Conservation (phyloP, 2,113 vertebrate genomes). For the Cyanistes caeruleus region DNA sequence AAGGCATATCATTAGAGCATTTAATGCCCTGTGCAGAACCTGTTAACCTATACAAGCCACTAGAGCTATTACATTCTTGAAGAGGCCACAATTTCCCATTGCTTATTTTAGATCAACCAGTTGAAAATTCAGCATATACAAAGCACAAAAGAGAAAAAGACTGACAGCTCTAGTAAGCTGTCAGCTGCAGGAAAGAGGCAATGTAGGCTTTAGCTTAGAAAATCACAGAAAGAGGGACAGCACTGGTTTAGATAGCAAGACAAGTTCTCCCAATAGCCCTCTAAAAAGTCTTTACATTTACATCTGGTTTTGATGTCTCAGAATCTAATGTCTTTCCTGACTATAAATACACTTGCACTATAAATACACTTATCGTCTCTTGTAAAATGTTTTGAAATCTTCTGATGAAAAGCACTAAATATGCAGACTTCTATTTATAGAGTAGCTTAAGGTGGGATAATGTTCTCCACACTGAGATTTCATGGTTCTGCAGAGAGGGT, state of each 20-base stretch:
- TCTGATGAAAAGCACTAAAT: conserved; percentile 27
- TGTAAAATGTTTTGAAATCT: conserved; percentile 38
- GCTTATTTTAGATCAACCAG: background rate
- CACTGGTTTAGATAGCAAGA: background rate
- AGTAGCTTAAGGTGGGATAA: conserved; percentile 12
- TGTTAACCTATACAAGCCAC: background rate
- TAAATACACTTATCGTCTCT: conserved; percentile 8
- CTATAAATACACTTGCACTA: conserved; percentile 41
- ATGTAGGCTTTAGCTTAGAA: background rate
- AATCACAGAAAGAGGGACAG: background rate
- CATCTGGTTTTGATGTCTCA: conserved; percentile 7
- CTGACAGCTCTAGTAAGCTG: background rate
- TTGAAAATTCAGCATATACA: background rate
- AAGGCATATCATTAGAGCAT: background rate
- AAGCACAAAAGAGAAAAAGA: background rate
- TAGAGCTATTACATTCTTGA: background rate
- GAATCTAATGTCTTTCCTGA: conserved; percentile 1
- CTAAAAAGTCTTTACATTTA: background rate
- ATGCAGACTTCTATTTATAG: conserved; percentile 22
- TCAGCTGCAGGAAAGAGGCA: background rate
- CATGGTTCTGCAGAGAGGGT: background rate
- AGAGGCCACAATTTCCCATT: background rate
- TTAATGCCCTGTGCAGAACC: background rate
- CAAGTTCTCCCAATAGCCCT: background rate
- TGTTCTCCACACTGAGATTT: background rate